Base-by-base conservation (phyloP, 2,888 invertebrate species). In the Unio delphinus region DNA sequence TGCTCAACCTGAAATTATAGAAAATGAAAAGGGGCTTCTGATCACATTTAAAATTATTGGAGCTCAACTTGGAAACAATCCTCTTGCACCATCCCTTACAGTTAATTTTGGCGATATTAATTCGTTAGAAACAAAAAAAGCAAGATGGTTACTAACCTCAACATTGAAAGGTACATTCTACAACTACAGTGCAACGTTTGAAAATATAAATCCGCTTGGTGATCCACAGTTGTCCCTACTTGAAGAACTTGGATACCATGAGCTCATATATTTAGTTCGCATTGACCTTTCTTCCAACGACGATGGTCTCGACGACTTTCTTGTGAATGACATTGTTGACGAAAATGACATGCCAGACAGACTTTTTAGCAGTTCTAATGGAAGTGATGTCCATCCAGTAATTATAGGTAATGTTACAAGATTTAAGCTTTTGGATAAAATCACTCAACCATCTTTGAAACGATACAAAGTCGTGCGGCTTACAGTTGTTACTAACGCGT, bases 131-230 rank as follows among this genome's bases (percentile, higher is more conserved):
- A 23, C 23, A 23, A 23, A 23, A 23, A 23, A 0, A 0, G 23
- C 23, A 23, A 23, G 23, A 23, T 23, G 23, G 23, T 23, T 23
- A 23, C 23, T 23, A 23, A 23, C 23, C 23, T 23, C 23, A 23
- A 23, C 23, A 0, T 23, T 23, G 23, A 23, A 23, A 23, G 23
- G 23, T 23, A 23, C 23, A 23, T 23, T 23, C 23, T 23, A 23
- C 0, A 23, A 23, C 23, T 23, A 23, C 23, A 23, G 23, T 23
- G 23, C 23, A 23, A 28, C 28, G 2, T 4, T 4, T 28, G 78
- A 80, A 57, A 83, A 83, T 64, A 79, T 77, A 18, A 83, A 83
- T 67, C 82, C 82, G 0, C 68, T 83, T 28, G 83, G 83, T 64
- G 82, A 82, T 67, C 79, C 80, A 3, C 76, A 79, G 62, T 64